A percentile compares a stretch with the other conserved stretches of the same genome.
phyloP scores from a whole-genome alignment of 2,113 vertebrate genomes.

The Ramphastos sulfuratus region DNA sequence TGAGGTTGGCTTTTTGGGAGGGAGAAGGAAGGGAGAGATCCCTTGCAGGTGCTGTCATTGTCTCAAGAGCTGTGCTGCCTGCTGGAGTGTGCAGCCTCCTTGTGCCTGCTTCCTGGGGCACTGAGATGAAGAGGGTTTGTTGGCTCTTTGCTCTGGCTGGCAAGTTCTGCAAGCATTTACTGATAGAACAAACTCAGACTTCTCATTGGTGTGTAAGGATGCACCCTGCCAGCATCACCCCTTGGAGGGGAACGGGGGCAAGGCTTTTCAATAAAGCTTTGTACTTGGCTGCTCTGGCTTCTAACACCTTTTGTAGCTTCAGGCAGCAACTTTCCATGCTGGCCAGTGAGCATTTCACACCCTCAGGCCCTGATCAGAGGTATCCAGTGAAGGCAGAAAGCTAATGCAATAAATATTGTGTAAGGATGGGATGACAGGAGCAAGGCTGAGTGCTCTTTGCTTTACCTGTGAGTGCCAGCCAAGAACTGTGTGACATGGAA shows the following conservation, averaged over 20 bases:
- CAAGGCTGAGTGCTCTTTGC: neutral
- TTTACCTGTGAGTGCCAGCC: neutral
- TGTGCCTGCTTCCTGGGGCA: neutral
- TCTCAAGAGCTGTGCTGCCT: neutral
- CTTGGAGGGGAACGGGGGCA: neutral
- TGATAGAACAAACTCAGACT: neutral
- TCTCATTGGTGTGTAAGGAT: neutral
- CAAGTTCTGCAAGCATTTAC: neutral
- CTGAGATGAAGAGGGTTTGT: neutral
- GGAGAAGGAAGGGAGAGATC: neutral
- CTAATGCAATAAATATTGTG: neutral
- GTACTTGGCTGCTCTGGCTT: neutral
- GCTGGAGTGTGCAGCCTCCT: neutral
- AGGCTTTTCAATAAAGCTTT: neutral
- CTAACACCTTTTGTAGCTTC: neutral
- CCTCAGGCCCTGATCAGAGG: neutral
- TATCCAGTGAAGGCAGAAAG: neutral
- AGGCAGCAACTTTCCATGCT: neutral
- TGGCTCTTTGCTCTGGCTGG: neutral
- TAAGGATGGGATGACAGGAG: neutral
- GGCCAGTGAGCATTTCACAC: neutral
- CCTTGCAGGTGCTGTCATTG: neutral
- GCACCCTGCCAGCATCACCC: neutral
- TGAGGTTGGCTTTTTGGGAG: neutral
- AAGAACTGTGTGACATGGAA: neutral